These are phyloP conservation scores for Falco naumanni DNA, from an alignment of 2,797 vertebrate genomes.

Conservation along the genomic window DNA sequence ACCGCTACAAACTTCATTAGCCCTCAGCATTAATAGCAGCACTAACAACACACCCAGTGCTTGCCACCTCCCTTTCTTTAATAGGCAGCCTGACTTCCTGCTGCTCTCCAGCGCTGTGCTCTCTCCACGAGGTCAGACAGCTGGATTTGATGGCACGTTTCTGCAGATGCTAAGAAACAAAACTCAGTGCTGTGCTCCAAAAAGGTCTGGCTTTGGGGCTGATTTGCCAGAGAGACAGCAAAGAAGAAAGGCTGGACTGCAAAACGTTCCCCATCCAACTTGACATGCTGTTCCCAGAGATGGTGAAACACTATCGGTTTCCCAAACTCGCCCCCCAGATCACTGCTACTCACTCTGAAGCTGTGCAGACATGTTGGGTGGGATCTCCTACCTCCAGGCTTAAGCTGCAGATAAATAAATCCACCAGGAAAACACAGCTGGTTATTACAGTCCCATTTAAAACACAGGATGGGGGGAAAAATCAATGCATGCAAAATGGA, in stretches of 20 bases:
- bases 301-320: rapidly evolving
- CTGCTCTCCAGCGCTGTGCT: background rate
- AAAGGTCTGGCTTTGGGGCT: background rate
- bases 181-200: background rate
- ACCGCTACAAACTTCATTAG: no score
- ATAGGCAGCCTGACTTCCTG: background rate
- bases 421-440: background rate
- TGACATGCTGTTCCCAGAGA: background rate
- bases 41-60: background rate
- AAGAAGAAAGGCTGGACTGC: background rate
- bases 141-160: background rate
- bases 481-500: background rate
- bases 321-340: background rate
- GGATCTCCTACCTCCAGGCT: background rate
- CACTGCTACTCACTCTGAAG: background rate
- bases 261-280: background rate
- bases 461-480: background rate
- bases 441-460: background rate
- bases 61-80: background rate
- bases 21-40: no score
- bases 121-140: background rate
- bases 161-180: background rate
- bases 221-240: background rate
- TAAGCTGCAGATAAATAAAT: background rate
- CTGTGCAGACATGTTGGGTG: rapidly evolving